These are phyloP conservation scores for Acestrorhynchus altus DNA, from an alignment of 2,797 vertebrate genomes.

Conservation along the genomic window DNA sequence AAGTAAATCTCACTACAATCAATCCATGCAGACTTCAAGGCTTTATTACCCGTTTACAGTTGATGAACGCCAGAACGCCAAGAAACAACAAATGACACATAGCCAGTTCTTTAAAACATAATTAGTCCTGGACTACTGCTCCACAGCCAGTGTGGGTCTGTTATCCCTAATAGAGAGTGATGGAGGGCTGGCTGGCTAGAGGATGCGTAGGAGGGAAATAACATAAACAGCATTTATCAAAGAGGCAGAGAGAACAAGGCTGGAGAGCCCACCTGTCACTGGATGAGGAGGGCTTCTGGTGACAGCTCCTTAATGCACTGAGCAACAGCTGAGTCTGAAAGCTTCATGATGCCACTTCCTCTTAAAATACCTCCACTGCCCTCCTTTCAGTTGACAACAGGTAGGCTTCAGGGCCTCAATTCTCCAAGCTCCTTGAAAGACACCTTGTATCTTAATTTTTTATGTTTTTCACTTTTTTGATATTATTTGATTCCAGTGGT, in stretches of 20 bases:
- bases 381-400: slow-evolving; percentile 22
- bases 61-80: slow-evolving; percentile 27
- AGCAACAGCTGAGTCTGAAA: slow-evolving; percentile 47
- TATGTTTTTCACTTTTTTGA: too few species aligned
- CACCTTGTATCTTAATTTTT: too few species aligned
- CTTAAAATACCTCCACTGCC: slow-evolving; percentile 20
- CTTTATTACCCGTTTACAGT: slow-evolving; percentile 4
- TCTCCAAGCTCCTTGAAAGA: not conserved
- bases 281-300: slow-evolving; percentile 53
- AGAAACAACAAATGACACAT: slow-evolving; percentile 29
- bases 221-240: slow-evolving; percentile 42
- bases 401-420: not conserved
- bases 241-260: slow-evolving; percentile 54
- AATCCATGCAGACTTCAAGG: not conserved
- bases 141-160: slow-evolving; percentile 31
- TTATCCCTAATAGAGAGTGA: slow-evolving; percentile 43
- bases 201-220: slow-evolving; percentile 59
- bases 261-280: slow-evolving; percentile 69
- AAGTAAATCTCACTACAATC: not conserved
- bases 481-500: too few species aligned
- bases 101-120: slow-evolving; percentile 34
- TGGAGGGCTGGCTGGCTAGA: slow-evolving; percentile 35
- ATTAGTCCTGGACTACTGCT: slow-evolving; percentile 24
- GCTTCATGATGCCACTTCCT: slow-evolving; percentile 15
- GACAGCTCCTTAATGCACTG: slow-evolving; percentile 62